A percentile compares a stretch with the other conserved stretches of the same genome.
These are phyloP conservation scores for Drosophila navojoa DNA, from an alignment of 1,140 invertebrate species.

Conservation along the genomic window DNA sequence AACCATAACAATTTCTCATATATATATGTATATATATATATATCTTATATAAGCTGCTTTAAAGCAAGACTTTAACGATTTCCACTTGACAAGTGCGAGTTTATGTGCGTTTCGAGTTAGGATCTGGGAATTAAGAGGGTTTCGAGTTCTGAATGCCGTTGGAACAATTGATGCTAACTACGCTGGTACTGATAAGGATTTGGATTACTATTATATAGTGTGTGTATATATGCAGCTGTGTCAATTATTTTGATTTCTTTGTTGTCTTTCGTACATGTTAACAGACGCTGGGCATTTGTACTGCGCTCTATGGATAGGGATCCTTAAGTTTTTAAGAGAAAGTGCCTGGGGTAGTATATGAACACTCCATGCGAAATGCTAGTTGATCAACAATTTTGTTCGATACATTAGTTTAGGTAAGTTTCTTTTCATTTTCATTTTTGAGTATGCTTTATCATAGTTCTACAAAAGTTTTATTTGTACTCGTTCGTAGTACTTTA, in stretches of 20 bases:
- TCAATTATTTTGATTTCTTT: conserved; percentile 36
- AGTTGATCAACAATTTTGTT: conserved; percentile 41
- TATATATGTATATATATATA: conserved; percentile 64
- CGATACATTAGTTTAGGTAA: conserved; percentile 24
- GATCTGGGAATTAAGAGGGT: conserved; percentile 25
- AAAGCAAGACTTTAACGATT: conserved; percentile 69
- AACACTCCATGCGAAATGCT: conserved; percentile 14
- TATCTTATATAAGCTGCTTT: conserved; percentile 70
- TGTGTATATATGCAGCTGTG: conserved; percentile 14
- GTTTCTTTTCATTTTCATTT: conserved; percentile 9
- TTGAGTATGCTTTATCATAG: conserved; percentile 31
- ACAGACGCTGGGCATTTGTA: conserved; percentile 46
- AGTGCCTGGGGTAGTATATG: conserved; percentile 44
- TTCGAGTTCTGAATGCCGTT: conserved; percentile 7
- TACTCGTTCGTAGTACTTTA: conserved; percentile 34
- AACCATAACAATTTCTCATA: conserved; percentile 80
- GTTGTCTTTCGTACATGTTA: conserved; percentile 44
- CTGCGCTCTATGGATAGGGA: conserved; percentile 34
- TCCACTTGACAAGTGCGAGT: conserved; percentile 54
- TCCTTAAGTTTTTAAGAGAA: conserved; percentile 5
- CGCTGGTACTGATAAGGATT: neutral
- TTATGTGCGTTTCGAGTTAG: conserved; percentile 42
- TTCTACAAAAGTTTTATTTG: conserved; percentile 36
- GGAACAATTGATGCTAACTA: conserved; percentile 25
- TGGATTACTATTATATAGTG: neutral